Evolutionary conservation across 2,113 vertebrate species (phyloP).

Genomic region (Ictalurus furcatus): DNA sequence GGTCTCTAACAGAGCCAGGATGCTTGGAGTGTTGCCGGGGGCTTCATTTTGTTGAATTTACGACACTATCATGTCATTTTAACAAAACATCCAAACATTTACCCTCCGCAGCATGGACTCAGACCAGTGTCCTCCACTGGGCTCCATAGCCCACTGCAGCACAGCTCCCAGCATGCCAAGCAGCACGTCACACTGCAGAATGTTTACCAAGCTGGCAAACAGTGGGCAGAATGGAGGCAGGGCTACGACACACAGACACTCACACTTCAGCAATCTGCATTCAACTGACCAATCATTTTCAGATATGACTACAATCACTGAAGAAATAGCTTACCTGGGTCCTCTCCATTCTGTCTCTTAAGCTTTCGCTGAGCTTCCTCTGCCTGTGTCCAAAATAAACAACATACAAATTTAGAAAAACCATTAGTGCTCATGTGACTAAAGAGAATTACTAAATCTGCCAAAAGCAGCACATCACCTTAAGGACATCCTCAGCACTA

Average conservation of each 20-base stretch:
- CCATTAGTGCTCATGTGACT: background rate
- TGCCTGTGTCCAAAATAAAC: conserved; percentile 72
- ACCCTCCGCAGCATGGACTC: conserved; percentile 98
- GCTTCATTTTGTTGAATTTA: conserved; percentile 64
- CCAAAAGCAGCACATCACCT: background rate
- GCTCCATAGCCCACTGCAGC: conserved; percentile 91
- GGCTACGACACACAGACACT: conserved; percentile 68
- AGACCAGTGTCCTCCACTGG: conserved; percentile 89
- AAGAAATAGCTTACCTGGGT: conserved; percentile 77
- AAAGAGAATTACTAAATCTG: background rate
- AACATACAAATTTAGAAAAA: background rate
- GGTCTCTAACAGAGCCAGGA: conserved; percentile 90
- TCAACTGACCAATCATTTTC: background rate
- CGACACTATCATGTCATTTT: background rate
- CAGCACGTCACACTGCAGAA: conserved; percentile 91
- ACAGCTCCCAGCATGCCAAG: conserved; percentile 87
- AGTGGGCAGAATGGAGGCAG: conserved; percentile 88
- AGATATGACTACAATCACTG: background rate
- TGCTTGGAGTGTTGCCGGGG: conserved; percentile 83
- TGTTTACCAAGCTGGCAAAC: conserved; percentile 91
- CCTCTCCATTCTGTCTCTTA: conserved; percentile 88
- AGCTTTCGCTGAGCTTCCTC: conserved; percentile 95
- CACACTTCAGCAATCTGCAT: background rate
- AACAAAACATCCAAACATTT: conserved; percentile 44
- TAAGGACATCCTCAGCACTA: background rate